These are phyloP conservation scores for Sinocyclocheilus rhinocerous DNA, from an alignment of 2,113 vertebrate species.

Conservation along the genomic window DNA sequence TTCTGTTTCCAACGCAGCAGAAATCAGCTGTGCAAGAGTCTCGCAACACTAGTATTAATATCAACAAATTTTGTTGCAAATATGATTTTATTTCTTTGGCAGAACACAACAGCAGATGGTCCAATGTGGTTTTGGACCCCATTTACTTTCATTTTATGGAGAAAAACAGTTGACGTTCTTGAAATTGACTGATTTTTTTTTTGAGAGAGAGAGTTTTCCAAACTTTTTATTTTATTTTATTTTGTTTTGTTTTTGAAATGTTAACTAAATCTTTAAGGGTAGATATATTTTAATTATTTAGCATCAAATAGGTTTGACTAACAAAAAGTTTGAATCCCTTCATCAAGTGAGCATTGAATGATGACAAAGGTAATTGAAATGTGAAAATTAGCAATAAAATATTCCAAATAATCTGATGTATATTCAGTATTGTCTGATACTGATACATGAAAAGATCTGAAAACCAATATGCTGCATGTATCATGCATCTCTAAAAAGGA, in stretches of 20 bases:
- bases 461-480: background rate
- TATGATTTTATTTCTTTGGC: background rate
- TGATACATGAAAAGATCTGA: background rate
- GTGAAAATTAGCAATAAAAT: background rate
- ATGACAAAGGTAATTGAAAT: background rate
- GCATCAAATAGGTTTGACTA: background rate
- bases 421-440: background rate
- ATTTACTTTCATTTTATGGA: background rate
- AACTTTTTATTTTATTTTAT: background rate
- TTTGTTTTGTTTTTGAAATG: too few relatives aligned
- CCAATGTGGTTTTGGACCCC: background rate
- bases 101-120: background rate
- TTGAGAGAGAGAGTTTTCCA: background rate
- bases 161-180: background rate
- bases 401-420: background rate
- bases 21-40: background rate
- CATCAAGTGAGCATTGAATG: background rate
- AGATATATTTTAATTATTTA: background rate
- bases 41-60: background rate
- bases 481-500: background rate
- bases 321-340: background rate
- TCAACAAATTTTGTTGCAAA: background rate
- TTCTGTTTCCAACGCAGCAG: background rate
- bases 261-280: too few relatives aligned
- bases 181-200: background rate